Evolutionary conservation across 2,888 invertebrate genomes (phyloP), one percentile per base, ranked within the genome.

Genomic region (Bombylius major): DNA sequence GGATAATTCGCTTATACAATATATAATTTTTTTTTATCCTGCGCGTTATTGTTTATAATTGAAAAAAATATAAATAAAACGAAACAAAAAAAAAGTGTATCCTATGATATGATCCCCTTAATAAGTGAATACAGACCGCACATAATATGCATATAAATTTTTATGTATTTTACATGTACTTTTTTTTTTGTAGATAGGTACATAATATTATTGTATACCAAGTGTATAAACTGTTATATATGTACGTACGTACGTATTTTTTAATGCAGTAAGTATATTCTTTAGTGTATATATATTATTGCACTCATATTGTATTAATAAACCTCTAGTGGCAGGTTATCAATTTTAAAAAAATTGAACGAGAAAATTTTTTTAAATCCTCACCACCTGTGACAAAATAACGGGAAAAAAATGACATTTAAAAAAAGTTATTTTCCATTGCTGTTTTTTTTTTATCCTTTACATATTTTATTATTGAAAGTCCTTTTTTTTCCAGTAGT

Each of bases 291-390:
- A 45, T 48, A 50, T 50, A 50, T 42, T 44, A 50, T 54, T 39
- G 49, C 44, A 50, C 50, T 50, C 50, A 50, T 23, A 23, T 23
- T 23, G 23, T 42, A 42, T 11, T 42, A 42, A 42, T 7, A 36
- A 42, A 46, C 50, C 55, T 44, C 54, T 50, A 54, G 45, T 51
- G 50, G 55, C 50, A 55, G 50, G 55, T 51, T 51, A 55, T 55
- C 55, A 55, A 55, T 55, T 55, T 55, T 47, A 50, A 54, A 46
- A 44, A 36, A 36, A 51, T 9, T 42, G 9, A 42, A 42, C 11
- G 39, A 31, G 50, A 36, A 51, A 55, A 51, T 56, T 56, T 59
- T 59, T 59, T 59, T 56, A 59, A 59, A 59, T 59, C 59, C 59
- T 59, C 51, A 53, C 53, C 59, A 59, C 59, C 59, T 59, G 59